Conservation (phyloP, 2,797 vertebrate genomes). For the Spatula clypeata region DNA sequence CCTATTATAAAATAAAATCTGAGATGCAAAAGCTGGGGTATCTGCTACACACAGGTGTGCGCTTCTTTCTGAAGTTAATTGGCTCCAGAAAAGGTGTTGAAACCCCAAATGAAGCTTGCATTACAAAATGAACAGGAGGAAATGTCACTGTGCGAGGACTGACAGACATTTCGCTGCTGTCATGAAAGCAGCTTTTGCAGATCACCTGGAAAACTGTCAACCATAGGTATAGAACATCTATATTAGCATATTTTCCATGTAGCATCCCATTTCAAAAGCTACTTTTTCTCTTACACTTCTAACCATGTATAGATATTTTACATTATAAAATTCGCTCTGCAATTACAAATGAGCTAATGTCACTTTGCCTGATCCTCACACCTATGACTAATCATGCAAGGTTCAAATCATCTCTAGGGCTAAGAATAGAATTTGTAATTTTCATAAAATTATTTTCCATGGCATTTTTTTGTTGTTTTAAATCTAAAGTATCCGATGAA, state of each 20-base stretch:
- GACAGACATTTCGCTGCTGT: not conserved
- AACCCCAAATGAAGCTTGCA: not conserved
- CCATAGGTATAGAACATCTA: not conserved
- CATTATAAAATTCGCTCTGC: not conserved
- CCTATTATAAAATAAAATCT: not conserved
- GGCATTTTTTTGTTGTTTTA: not conserved
- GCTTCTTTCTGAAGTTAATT: not conserved
- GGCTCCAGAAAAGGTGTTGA: not conserved
- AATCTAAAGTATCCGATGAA: not conserved
- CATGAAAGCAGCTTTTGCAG: not conserved
- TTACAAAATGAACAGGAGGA: not conserved
- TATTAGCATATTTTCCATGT: not conserved
- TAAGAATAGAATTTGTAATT: not conserved
- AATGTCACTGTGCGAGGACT: not conserved
- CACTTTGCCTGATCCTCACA: not conserved
- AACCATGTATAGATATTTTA: not conserved
- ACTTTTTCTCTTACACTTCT: not conserved
- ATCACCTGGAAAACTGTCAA: not conserved
- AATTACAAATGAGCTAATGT: constrained; percentile 3
- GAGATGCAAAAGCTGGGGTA: not conserved
- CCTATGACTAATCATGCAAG: constrained; percentile 27
- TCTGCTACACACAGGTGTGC: not conserved
- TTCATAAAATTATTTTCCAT: constrained; percentile 19
- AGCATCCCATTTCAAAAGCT: not conserved
- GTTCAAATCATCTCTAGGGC: not conserved